Evolutionary conservation across 2,113 vertebrate genomes (phyloP).

Genomic region (Bolborhynchus lineola): DNA sequence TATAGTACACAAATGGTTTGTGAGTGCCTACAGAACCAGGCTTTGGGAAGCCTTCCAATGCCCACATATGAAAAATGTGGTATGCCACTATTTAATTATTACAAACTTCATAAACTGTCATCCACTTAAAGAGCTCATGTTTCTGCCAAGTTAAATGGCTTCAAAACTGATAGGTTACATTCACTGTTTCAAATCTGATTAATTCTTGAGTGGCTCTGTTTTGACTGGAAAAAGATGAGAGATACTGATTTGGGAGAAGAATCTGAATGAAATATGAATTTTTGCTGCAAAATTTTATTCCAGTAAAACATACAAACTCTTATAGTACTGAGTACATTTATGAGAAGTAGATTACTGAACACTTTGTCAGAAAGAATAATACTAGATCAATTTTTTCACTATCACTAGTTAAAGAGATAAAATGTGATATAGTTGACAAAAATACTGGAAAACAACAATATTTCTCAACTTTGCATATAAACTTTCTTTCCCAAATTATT

Average conservation of each 20-base stretch:
- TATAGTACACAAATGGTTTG: neutral
- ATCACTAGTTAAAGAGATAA: neutral
- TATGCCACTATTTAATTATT: neutral
- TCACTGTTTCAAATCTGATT: neutral
- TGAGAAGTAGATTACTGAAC: neutral
- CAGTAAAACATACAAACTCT: neutral
- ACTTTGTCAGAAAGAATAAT: neutral
- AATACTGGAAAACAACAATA: neutral
- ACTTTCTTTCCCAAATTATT: neutral
- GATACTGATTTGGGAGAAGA: neutral
- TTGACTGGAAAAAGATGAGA: neutral
- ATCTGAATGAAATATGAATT: neutral
- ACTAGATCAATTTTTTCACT: neutral
- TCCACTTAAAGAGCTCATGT: neutral
- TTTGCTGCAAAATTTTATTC: neutral
- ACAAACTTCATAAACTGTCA: neutral
- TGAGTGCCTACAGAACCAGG: neutral
- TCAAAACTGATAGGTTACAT: neutral
- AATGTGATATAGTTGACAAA: neutral
- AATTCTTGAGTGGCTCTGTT: neutral
- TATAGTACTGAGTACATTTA: neutral
- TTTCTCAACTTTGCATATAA: neutral
- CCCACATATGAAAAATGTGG: neutral
- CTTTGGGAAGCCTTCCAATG: neutral
- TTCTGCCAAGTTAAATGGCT: neutral